These are phyloP conservation scores for Papilio gigon DNA, from an alignment of 2,888 invertebrate genomes.

Conservation along the genomic window DNA sequence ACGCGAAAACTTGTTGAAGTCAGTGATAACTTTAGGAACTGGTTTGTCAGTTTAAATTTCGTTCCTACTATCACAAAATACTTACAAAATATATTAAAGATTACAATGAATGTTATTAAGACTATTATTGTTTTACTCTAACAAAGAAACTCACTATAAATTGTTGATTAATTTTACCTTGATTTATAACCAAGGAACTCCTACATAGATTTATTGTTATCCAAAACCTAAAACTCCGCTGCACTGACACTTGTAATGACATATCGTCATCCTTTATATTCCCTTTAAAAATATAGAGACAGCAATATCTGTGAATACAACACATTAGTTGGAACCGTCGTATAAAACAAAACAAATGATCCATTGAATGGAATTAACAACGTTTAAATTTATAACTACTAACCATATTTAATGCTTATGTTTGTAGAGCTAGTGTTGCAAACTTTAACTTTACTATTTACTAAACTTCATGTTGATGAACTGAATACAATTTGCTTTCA, in stretches of 20 bases:
- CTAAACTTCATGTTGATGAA: no score
- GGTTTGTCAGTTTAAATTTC: conserved; percentile 26
- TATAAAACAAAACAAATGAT: no score
- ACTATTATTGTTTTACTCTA: neutral
- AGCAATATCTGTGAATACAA: no score
- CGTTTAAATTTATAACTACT: neutral
- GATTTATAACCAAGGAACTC: conserved; percentile 7
- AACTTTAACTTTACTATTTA: neutral
- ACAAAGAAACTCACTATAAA: neutral
- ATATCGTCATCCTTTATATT: no score
- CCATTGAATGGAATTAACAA: neutral
- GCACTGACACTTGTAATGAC: no score
- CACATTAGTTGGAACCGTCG: no score
- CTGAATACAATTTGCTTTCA: neutral
- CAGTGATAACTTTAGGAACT: conserved; percentile 24
- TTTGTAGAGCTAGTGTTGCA: neutral
- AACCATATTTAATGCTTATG: neutral
- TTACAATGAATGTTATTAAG: neutral
- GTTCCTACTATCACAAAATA: neutral
- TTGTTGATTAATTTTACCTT: neutral
- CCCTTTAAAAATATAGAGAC: no score
- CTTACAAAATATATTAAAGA: neutral
- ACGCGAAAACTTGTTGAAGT: conserved; percentile 15
- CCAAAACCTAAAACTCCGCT: no score
- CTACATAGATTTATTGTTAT: neutral